phyloP scores from a whole-genome alignment of 2,888 invertebrate species.

The Drosophila pseudotalamancana region DNA sequence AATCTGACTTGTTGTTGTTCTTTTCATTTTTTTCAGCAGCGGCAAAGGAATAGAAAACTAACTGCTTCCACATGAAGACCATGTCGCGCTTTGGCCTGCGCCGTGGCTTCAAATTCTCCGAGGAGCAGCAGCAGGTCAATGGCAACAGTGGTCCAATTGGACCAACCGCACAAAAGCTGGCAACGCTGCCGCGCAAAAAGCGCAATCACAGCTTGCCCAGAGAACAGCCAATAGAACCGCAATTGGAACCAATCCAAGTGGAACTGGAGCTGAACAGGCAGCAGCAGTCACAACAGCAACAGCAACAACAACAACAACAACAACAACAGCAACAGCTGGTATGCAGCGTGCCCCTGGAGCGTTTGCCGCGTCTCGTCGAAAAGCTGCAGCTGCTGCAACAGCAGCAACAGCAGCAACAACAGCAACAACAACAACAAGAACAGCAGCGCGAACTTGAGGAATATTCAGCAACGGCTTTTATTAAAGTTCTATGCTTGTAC shows the following conservation, averaged over 20 bases:
- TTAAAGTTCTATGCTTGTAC: constrained; percentile 83
- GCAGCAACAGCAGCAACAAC: constrained; percentile 26
- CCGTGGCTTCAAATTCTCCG: constrained; percentile 77
- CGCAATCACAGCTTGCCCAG: constrained; percentile 37
- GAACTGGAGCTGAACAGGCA: constrained; percentile 41
- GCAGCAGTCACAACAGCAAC: constrained; percentile 18
- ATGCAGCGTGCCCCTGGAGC: constrained; percentile 83
- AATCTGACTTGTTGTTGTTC: constrained; percentile 24
- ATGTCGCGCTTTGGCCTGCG: constrained; percentile 82
- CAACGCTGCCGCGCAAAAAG: constrained; percentile 51
- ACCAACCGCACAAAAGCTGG: constrained; percentile 43
- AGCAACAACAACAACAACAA: background rate
- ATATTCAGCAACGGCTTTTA: constrained; percentile 46
- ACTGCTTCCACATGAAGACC: constrained; percentile 66
- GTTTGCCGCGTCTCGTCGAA: constrained; percentile 81
- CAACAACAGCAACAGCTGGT: constrained; percentile 46
- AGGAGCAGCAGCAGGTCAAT: constrained; percentile 72
- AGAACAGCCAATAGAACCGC: constrained; percentile 24
- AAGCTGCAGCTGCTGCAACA: constrained; percentile 63
- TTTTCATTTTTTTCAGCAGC: constrained; percentile 11
- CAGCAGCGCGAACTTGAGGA: constrained; percentile 45
- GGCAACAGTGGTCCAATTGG: constrained; percentile 44
- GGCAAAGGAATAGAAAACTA: constrained; percentile 30
- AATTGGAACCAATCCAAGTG: constrained; percentile 46
- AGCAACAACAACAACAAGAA: constrained; percentile 12